Evolutionary conservation across 2,888 invertebrate genomes (phyloP), one percentile per base, ranked within the genome.

Genomic region (Dynastes hyllus): DNA sequence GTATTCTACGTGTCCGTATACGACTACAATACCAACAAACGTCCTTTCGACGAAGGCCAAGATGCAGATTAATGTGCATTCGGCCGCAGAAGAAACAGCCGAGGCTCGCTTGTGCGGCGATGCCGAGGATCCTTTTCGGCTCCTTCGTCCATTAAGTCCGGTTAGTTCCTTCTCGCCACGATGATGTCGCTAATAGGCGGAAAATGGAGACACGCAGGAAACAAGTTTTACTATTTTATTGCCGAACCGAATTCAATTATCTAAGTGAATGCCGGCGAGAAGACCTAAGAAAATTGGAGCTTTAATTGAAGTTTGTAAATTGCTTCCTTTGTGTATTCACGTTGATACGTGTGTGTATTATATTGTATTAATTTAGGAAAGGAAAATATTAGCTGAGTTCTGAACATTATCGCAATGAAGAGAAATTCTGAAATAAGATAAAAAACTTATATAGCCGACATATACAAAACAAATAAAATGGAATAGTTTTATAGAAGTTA

Each of bases 41-140:
- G 51, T 27, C 29, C 69, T 50, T 51, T 51, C 27, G 5, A 22
- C 73, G 22, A 27, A 61, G 55, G 81, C 85, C 80, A 84, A 86
- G 86, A 87, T 88, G 87, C 87, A 88, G 86, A 87, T 88, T 88
- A 88, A 89, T 89, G 88, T 88, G 87, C 87, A 87, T 87, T 87
- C 88, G 86, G 87, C 88, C 88, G 87, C 85, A 83, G 86, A 88
- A 89, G 88, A 88, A 88, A 88, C 87, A 86, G 87, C 86, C 86
- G 87, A 84, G 80, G 81, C 84, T 83, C 83, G 80, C 79, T 79
- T 78, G 79, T 80, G 79, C 80, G 76, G 67, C 76, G 69, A 78
- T 61, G 80, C 53, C 5, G 53, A 83, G 80, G 78, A 81, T 69
- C 69, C 40, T 69, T 69, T 51, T 69, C 50, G 22, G 51, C 51